Conservation (phyloP, 2,888 invertebrate genomes). For the Halictus quadricinctus region DNA sequence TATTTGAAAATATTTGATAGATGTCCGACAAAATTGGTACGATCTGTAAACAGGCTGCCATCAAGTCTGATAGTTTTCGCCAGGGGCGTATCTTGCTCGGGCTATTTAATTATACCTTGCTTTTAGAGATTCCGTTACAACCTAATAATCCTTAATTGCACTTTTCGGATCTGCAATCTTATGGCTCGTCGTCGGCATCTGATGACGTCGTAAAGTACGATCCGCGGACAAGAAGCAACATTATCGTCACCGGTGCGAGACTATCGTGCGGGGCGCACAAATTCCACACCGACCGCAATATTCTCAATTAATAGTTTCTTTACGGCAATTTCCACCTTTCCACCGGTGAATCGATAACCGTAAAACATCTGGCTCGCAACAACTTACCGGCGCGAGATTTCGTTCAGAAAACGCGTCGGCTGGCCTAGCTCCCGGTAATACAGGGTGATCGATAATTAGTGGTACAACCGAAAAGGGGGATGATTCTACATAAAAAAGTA, state of each 20-base stretch:
- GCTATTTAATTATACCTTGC: background rate
- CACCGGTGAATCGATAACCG: background rate
- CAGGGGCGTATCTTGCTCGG: background rate
- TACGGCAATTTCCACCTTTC: background rate
- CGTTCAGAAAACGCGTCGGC: background rate
- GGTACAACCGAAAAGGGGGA: background rate
- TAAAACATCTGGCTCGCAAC: slow-evolving; percentile 1
- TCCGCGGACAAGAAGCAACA: background rate
- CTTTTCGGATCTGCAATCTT: background rate
- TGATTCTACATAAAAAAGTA: too few species aligned
- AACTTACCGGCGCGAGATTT: background rate
- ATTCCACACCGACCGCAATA: background rate
- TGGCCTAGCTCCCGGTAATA: background rate
- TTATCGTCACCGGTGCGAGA: background rate
- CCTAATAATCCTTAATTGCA: background rate
- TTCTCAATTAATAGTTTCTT: slow-evolving; percentile 7
- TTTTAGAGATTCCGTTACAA: background rate
- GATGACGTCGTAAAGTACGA: background rate
- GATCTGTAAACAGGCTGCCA: too few species aligned
- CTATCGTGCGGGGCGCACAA: background rate
- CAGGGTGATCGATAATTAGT: background rate
- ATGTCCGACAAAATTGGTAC: too few species aligned
- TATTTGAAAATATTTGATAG: too few species aligned
- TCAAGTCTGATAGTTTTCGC: background rate
- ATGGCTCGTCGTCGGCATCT: background rate